These are phyloP conservation scores for Hypocryptadius cinnamomeus DNA, from an alignment of 2,113 vertebrate genomes.

Conservation along the genomic window DNA sequence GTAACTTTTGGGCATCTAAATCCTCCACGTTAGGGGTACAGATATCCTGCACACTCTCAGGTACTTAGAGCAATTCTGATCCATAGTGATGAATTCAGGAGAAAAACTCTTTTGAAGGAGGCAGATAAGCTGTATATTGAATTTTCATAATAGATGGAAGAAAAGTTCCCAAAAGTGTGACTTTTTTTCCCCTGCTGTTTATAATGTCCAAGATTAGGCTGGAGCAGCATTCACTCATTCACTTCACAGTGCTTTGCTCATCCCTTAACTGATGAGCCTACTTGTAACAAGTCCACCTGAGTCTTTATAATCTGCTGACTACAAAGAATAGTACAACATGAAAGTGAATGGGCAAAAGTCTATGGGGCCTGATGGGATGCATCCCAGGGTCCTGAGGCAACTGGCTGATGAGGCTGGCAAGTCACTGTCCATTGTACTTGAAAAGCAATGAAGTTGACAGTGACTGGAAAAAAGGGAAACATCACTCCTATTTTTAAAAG, in stretches of 20 bases:
- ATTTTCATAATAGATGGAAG: background rate
- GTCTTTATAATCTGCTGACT: background rate
- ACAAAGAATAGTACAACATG: background rate
- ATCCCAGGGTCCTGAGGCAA: background rate
- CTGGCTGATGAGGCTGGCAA: background rate
- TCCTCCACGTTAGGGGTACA: background rate
- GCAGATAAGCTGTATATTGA: background rate
- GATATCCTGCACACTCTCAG: background rate
- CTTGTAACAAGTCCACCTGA: background rate
- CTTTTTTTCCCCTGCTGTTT: background rate
- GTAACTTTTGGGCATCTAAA: background rate
- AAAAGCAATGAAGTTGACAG: background rate
- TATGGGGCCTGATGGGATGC: background rate
- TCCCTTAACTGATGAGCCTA: background rate
- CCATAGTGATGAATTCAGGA: background rate
- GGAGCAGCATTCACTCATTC: background rate
- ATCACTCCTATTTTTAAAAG: background rate
- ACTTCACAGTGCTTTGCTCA: background rate
- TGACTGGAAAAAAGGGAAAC: background rate
- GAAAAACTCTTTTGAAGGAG: background rate
- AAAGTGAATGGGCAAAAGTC: background rate
- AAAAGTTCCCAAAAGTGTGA: background rate
- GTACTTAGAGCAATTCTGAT: background rate
- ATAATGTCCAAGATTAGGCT: background rate
- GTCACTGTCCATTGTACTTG: background rate